Conservation (phyloP, 2,888 invertebrate genomes). For the Dendrolimus pini region DNA sequence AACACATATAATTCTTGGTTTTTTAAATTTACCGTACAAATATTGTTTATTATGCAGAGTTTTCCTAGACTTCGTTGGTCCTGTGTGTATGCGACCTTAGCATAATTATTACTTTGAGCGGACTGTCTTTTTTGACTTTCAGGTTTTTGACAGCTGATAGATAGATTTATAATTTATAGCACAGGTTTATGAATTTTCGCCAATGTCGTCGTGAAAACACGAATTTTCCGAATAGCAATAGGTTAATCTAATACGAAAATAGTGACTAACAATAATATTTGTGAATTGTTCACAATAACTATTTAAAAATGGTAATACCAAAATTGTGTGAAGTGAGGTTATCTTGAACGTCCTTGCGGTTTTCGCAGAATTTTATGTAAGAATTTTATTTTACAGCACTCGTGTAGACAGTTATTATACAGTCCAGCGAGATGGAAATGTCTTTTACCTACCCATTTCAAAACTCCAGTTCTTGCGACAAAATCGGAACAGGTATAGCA, state of each 20-base stretch:
- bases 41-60: too few species aligned
- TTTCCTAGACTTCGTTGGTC: too few species aligned
- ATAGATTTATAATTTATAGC: constrained; percentile 18
- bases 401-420: constrained; percentile 63
- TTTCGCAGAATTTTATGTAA: constrained; percentile 14
- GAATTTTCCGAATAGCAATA: too few species aligned
- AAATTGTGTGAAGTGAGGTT: constrained; percentile 33
- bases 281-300: constrained; percentile 10
- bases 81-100: too few species aligned
- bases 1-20: too few species aligned
- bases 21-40: too few species aligned
- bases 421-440: constrained; percentile 66
- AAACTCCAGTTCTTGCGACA: constrained; percentile 38
- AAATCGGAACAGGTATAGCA: constrained; percentile 54
- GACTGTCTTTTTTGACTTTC: too few species aligned
- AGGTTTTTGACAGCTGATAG: too few species aligned
- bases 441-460: constrained; percentile 49
- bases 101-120: too few species aligned
- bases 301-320: constrained; percentile 33
- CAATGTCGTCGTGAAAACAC: constrained; percentile 28
- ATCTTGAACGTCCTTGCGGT: constrained; percentile 38
- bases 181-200: constrained; percentile 42
- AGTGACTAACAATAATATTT: constrained; percentile 17
- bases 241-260: constrained; percentile 9
- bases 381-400: constrained; percentile 50